A percentile compares a stretch with the other conserved stretches of the same genome.
These are phyloP conservation scores for Lepus timidus DNA, from an alignment of 2,113 vertebrate species.

Conservation along the genomic window DNA sequence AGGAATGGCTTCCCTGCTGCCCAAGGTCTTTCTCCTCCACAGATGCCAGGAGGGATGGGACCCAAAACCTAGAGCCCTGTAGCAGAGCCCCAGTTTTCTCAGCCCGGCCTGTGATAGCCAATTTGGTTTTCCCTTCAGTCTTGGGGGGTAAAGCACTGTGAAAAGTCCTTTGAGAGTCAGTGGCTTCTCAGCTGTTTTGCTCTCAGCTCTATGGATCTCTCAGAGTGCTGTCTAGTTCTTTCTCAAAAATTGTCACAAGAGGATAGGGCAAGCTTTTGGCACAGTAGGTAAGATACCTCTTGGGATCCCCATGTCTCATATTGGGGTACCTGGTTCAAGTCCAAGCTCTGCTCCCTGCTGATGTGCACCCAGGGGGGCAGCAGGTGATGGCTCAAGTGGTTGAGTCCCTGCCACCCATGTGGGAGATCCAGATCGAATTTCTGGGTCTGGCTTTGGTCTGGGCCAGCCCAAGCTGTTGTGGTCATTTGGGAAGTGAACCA, in stretches of 20 bases:
- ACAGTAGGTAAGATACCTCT: no score
- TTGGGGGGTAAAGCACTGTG: background rate
- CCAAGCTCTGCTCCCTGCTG: no score
- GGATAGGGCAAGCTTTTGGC: no score
- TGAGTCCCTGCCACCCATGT: no score
- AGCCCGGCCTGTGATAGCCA: background rate
- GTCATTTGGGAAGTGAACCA: no score
- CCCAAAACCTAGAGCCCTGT: background rate
- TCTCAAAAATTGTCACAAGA: slow-evolving; percentile 13
- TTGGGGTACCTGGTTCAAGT: no score
- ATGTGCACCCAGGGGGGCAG: no score
- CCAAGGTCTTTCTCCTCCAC: slow-evolving; percentile 63
- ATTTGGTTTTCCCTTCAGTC: background rate
- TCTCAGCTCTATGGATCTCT: background rate
- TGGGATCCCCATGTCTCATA: no score
- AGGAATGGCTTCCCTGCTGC: background rate
- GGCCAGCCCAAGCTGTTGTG: no score
- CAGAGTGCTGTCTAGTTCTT: background rate
- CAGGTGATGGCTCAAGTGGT: no score
- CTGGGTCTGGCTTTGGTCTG: no score
- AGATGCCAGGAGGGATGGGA: slow-evolving; percentile 17
- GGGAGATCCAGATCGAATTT: no score
- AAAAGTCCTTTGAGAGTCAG: slow-evolving; percentile 34
- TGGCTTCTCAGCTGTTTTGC: background rate
- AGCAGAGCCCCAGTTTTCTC: background rate